Base-by-base conservation (phyloP, 2,888 invertebrate genomes). In the Synanthedon tipuliformis region DNA sequence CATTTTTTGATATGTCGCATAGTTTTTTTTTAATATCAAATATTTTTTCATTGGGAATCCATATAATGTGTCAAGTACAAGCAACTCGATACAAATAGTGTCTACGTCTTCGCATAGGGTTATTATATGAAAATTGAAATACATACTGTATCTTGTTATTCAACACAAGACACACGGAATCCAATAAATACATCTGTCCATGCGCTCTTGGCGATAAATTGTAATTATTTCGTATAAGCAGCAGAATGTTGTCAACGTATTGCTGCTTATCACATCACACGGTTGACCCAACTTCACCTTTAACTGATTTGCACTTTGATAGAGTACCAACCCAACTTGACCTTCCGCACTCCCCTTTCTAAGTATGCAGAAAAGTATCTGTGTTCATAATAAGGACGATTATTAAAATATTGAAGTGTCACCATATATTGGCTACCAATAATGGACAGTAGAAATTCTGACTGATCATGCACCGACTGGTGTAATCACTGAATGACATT, bases 261-360 rank as follows among this genome's bases (percentile, higher is more conserved):
- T 61, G 57, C 54, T 50, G 53, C 60, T 75, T 78, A 75, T 73
- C 75, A 54, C 60, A 64, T 69, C 66, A 61, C 62, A 63, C 68
- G 66, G 58, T 60, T 75, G 77, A 81, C 79, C 78, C 68, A 54
- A 54, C 60, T 57, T 67, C 71, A 78, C 77, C 83, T 78, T 64
- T 78, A 74, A 75, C 76, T 79, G 81, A 82, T 82, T 78, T 76
- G 78, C 75, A 73, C 68, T 71, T 56, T 58, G 76, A 76, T 78
- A 71, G 55, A 55, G 50, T 16, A 60, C 78, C 72, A 74, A 50
- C 56, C 51, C 59, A 59, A 52, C 18, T 53, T 63, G 75, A 75
- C 53, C 73, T 63, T 41, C 56, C 51, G 34, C 52, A 60, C 53
- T 59, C 48, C 55, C 56, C 48, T 45, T 45, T 13, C 34, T 10